Conservation (phyloP, 2,113 vertebrate species). For the Cisticola juncidis region DNA sequence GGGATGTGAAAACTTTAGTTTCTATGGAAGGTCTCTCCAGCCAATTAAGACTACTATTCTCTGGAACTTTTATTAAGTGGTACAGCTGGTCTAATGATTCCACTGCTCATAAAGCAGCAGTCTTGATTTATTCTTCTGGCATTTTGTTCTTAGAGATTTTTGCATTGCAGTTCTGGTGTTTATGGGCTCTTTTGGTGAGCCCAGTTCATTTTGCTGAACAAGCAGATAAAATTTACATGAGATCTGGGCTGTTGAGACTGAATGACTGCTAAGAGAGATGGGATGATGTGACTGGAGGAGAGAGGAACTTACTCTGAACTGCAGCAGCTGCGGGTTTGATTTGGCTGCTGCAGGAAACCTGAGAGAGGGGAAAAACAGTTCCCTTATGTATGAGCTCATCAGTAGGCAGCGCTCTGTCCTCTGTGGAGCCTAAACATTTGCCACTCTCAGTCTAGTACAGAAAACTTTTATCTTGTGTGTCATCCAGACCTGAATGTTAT, state of each 20-base stretch:
- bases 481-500: background rate
- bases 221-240: background rate
- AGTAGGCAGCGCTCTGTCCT: background rate
- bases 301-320: background rate
- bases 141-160: background rate
- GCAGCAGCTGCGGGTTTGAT: background rate
- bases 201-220: background rate
- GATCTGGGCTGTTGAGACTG: background rate
- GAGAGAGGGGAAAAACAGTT: background rate
- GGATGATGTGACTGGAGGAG: background rate
- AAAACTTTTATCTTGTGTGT: background rate
- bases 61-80: background rate
- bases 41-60: background rate
- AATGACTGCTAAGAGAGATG: background rate
- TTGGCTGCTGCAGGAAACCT: background rate
- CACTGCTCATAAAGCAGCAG: background rate
- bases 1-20: background rate
- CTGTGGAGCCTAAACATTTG: background rate
- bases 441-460: background rate
- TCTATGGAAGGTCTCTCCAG: background rate
- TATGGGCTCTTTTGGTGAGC: background rate
- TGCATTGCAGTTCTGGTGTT: background rate
- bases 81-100: background rate
- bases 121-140: background rate
- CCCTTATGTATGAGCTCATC: background rate